A percentile compares a stretch with the other conserved stretches of the same genome.
phyloP scores from a whole-genome alignment of 2,888 invertebrate species.

The Cordylochernes scorpioides region DNA sequence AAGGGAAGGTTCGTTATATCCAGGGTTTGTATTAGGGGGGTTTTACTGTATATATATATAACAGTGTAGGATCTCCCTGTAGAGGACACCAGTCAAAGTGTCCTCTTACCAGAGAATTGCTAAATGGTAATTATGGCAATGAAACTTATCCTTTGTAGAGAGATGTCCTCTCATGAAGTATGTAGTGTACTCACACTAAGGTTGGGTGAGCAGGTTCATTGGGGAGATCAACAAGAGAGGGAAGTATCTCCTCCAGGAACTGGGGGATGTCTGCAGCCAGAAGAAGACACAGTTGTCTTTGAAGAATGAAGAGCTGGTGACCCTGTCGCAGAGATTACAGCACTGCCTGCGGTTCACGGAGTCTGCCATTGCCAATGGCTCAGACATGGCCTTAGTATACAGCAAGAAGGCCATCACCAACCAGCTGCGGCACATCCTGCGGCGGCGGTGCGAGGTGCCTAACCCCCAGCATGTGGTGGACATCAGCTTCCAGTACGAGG shows the following conservation, averaged over 20 bases:
- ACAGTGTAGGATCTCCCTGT: too few relatives aligned
- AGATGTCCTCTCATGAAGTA: too few relatives aligned
- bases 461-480: conserved; percentile 20
- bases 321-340: conserved; percentile 54
- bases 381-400: conserved; percentile 54
- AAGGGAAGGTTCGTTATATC: too few relatives aligned
- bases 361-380: conserved; percentile 45
- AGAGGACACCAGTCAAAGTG: too few relatives aligned
- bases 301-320: conserved; percentile 53
- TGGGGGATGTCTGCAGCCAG: conserved; percentile 48
- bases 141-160: too few relatives aligned
- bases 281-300: conserved; percentile 51
- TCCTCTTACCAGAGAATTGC: too few relatives aligned
- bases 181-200: too few relatives aligned
- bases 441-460: conserved; percentile 19
- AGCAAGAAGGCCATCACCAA: conserved; percentile 34
- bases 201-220: conserved; percentile 15
- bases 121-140: too few relatives aligned
- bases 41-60: too few relatives aligned
- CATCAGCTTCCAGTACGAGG: conserved; percentile 16
- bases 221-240: conserved; percentile 18
- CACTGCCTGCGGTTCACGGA: conserved; percentile 63
- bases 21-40: too few relatives aligned
- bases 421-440: conserved; percentile 16
- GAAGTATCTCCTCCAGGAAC: conserved; percentile 17